Base-by-base conservation (phyloP, 2,113 vertebrate genomes). In the Cichladusa arquata region DNA sequence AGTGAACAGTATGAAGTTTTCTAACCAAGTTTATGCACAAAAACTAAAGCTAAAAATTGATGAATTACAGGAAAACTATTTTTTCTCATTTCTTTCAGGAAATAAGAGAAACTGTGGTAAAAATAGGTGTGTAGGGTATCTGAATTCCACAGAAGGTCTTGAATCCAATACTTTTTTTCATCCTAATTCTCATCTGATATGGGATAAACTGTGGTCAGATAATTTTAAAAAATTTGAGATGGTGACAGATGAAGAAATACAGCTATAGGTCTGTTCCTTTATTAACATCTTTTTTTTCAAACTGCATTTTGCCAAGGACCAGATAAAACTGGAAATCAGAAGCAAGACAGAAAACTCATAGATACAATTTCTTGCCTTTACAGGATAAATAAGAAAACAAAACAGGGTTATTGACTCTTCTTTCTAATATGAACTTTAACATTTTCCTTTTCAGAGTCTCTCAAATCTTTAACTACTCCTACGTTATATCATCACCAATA, bases 291-390 rank as follows among this genome's bases (percentile, higher is more conserved):
- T 18, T 82, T 89, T 93, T 90, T 58, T 33, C 9, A 94, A 83
- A 50, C 18, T 77, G 60, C 56, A 45, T 83, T 95, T 71, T 48
- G 17, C 69, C 58, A 92, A 83, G 64, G 47, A 73, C 25, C 54
- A 92, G 72, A 86, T 81, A 93, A 73, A 95, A 86, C 58, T 57
- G 54, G 77, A 91, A 77, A 93, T 73, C 67, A 83, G 80, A 93
- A 85, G 65, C 62, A 91, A 90, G 88, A 88, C 2, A 61, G 25
- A 92, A 80, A 90, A 89, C 44, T 79, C 45, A 51, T 34, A 56
- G 15, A 81, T 76, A 45, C 42, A 89, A 69, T 6, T n/a, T 13
- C 61, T 71, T 81, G 47, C 19, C 87, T 74, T 86, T 86, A 57
- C 34, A 80, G 34, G 38, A 57, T 16, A 86, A 36, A 19, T 34